Evolutionary conservation across 2,888 invertebrate species (phyloP), one percentile per base, ranked within the genome.

Genomic region (Brachynemurus nebulosus): DNA sequence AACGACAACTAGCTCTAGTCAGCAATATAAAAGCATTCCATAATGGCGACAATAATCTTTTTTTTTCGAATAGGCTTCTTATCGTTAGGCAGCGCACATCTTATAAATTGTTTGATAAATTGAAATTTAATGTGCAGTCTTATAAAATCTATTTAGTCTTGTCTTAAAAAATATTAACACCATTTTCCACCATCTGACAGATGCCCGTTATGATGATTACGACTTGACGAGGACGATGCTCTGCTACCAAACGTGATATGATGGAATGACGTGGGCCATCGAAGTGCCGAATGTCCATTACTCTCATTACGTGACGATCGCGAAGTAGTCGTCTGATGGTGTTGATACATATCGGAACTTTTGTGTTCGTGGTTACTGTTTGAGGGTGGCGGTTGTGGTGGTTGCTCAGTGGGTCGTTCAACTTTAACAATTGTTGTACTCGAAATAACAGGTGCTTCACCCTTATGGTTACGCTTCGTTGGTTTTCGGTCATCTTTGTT

Each of bases 391-490:
- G 19, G 23, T 9, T 42, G 17, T 7, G 42, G 40, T n/a, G 40
- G 35, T 21, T 35, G 34, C 35, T 35, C 42, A 5, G 34, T 27
- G 2, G 42, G 42, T 1, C 42, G 21, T 25, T 44, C 44, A 8
- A 38, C 23, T 27, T 38, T 44, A 11, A 37, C 20, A 3, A 37
- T 18, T 12, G 44, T 40, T 25, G 27, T 27, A 36, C 20, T 34
- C 2, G 48, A 42, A 45, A 48, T 39, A 30, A 47, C 49, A 18
- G 63, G 64, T 5, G 64, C 63, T 51, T 71, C 71, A 1, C 71
- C 71, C 46, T 68, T 69, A 50, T 72, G 63, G 51, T 68, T 76
- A 38, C 80, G 63, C 57, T 80, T 80, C 44, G 71, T 70, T 0
- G 78, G 73, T 54, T 76, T 78, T 11, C 60, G 53, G 3, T 53